These are phyloP conservation scores for Meloe dianella DNA, from an alignment of 2,888 invertebrate genomes.

Conservation along the genomic window DNA sequence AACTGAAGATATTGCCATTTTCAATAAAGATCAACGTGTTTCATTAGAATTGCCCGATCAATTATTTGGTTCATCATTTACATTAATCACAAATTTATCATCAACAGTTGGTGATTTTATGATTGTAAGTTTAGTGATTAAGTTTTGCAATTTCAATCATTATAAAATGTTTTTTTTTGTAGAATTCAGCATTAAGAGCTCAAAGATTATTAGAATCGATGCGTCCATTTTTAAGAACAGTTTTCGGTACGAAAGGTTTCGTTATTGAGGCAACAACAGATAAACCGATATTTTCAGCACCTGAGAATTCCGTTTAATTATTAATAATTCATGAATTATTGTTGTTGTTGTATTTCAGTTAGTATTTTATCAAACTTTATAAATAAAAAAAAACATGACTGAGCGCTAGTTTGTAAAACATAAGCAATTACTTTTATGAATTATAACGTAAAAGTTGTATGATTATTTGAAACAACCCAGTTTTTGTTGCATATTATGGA, in stretches of 20 bases:
- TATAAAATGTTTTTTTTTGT: slow-evolving; percentile 53
- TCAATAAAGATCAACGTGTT: slow-evolving; percentile 70
- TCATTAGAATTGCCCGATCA: slow-evolving; percentile 71
- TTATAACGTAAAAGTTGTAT: too few species aligned
- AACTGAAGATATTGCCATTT: slow-evolving; percentile 66
- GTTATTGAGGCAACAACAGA: slow-evolving; percentile 66
- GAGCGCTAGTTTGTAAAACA: too few species aligned
- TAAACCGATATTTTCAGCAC: slow-evolving; percentile 56
- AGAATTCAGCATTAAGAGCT: slow-evolving; percentile 80
- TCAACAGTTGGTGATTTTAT: slow-evolving; percentile 71
- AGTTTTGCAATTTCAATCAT: too few species aligned
- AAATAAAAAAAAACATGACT: too few species aligned
- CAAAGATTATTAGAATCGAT: slow-evolving; percentile 75
- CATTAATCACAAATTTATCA: slow-evolving; percentile 70
- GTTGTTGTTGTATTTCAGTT: not conserved
- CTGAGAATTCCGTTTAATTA: slow-evolving; percentile 21
- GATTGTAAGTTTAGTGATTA: slow-evolving; percentile 63
- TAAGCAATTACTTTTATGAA: too few species aligned
- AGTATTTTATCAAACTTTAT: not conserved
- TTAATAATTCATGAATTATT: not conserved
- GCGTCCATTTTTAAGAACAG: slow-evolving; percentile 75
- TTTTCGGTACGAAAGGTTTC: slow-evolving; percentile 75
- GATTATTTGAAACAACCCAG: too few species aligned
- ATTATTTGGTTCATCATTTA: slow-evolving; percentile 72
- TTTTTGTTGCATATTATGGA: too few species aligned